Evolutionary conservation across 2,888 invertebrate genomes (phyloP), one percentile per base, ranked within the genome.

Genomic region (Megastigmus dorsalis): DNA sequence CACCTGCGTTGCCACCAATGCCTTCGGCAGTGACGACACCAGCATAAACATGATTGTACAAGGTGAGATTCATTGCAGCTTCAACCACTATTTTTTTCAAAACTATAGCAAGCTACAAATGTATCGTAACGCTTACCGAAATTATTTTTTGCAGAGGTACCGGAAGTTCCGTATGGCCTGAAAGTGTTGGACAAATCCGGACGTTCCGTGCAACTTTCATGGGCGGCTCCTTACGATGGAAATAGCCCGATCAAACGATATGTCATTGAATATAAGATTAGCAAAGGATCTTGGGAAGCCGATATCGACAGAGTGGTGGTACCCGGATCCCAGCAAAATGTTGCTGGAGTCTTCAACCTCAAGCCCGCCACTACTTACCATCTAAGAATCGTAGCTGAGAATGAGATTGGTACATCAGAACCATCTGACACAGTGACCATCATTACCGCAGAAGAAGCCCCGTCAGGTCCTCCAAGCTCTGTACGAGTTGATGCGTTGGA

Each of bases 21-120:
- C 96, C 18, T 97, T 97, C 85, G 97, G 97, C 63, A 96, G 95
- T 78, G 97, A 97, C 85, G 97, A 97, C 83, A 95, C 96, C n/a
- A 96, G 95, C 89, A 96, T 97, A 84, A 96, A 97, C 88, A 94
- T 97, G 92, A 97, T 97, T 80, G 94, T 97, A 79, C 97, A 97
- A 92, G 95, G 95, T 92, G 89, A 84, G 77, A 45, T 15, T 45
- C 13, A 18, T 45, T 6, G 18, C 10, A 18, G 3, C 18, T 4
- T 45, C 18, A 18, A 18, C 4, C 18, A 20, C 13, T 41, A 45
- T 18, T 18, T 45, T 13, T 41, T 41, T 13, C n/a, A n/a, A n/a
- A n/a, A n/a, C n/a, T n/a, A n/a, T n/a, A n/a, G n/a, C n/a, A n/a
- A n/a, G n/a, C n/a, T n/a, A n/a, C n/a, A n/a, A n/a, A n/a, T n/a